Conservation (phyloP, 2,888 invertebrate genomes). For the Dicranocentrus wangi region DNA sequence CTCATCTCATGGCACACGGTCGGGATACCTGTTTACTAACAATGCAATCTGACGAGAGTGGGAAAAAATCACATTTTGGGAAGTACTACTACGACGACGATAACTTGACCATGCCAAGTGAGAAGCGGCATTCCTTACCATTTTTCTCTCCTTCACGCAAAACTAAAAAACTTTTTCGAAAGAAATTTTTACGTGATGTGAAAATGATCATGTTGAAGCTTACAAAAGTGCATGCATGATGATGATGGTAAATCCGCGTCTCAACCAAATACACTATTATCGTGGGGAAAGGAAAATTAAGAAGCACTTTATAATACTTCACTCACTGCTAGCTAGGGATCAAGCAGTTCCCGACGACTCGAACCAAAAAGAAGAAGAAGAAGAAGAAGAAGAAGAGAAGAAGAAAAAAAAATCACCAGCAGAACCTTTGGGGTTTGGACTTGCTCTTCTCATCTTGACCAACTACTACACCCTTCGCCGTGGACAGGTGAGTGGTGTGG, state of each 20-base stretch:
- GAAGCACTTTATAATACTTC: too few relatives aligned
- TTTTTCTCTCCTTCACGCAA: constrained; percentile 40
- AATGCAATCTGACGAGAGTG: constrained; percentile 35
- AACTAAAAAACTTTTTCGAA: not conserved
- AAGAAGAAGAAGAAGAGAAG: too few relatives aligned
- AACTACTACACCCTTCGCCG: too few relatives aligned
- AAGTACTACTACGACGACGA: not conserved
- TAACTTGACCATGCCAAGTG: constrained; percentile 35
- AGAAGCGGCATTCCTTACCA: constrained; percentile 38
- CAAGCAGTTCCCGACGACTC: too few relatives aligned
- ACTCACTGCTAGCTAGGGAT: too few relatives aligned
- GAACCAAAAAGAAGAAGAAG: too few relatives aligned
- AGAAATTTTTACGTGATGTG: not conserved
- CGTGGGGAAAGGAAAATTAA: too few relatives aligned
- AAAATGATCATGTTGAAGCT: not conserved
- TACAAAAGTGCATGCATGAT: not conserved
- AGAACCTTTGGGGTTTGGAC: too few relatives aligned
- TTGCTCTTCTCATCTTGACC: too few relatives aligned
- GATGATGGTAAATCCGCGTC: not conserved
- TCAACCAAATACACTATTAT: too few relatives aligned
- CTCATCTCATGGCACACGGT: constrained; percentile 37
- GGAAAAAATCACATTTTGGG: constrained; percentile 15
- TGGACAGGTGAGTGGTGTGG: too few relatives aligned
- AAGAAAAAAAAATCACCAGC: too few relatives aligned
- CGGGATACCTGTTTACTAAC: constrained; percentile 38